Percentiles rank a stretch among this genome's conserved stretches.
These are phyloP conservation scores for Amniataba percoides DNA, from an alignment of 2,797 vertebrate genomes.

Conservation along the genomic window DNA sequence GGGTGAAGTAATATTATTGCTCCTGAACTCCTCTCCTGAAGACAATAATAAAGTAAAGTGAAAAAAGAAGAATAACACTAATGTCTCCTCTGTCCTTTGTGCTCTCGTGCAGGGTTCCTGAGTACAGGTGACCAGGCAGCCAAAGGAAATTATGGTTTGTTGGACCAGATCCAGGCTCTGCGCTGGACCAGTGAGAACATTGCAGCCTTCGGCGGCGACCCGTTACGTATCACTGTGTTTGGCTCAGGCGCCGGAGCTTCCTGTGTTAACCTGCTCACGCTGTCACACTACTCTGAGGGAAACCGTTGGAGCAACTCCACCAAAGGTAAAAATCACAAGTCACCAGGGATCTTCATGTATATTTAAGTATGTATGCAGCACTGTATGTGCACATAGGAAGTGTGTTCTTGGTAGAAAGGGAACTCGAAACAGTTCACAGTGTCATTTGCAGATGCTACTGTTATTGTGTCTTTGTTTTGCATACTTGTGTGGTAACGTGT, in stretches of 20 bases:
- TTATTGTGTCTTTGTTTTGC: not conserved
- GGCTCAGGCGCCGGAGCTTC: constrained; percentile 98
- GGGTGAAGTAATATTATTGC: not conserved
- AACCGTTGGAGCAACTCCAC: constrained; percentile 99
- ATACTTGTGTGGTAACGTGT: not conserved
- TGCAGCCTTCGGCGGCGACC: constrained; percentile 97
- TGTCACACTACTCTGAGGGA: constrained; percentile 99
- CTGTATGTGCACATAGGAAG: not conserved
- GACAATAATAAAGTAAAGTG: not conserved
- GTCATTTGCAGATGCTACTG: not conserved
- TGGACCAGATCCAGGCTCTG: constrained; percentile 97
- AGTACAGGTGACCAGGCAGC: constrained; percentile 99
- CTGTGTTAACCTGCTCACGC: constrained; percentile 98
- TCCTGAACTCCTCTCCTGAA: not conserved
- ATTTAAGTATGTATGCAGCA: not conserved
- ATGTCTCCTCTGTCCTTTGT: constrained; percentile 27
- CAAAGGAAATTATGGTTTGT: constrained; percentile 97
- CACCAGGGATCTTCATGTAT: not conserved
- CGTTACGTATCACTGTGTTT: constrained; percentile 98
- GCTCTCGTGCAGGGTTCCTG: constrained; percentile 90
- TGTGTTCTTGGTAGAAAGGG: not conserved
- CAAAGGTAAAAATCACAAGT: constrained; percentile 89
- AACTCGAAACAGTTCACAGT: not conserved
- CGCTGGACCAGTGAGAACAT: constrained; percentile 99
- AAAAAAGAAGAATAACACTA: not conserved